These are phyloP conservation scores for Acrocephalus kingi DNA, from an alignment of 2,113 vertebrate species.

Conservation along the genomic window DNA sequence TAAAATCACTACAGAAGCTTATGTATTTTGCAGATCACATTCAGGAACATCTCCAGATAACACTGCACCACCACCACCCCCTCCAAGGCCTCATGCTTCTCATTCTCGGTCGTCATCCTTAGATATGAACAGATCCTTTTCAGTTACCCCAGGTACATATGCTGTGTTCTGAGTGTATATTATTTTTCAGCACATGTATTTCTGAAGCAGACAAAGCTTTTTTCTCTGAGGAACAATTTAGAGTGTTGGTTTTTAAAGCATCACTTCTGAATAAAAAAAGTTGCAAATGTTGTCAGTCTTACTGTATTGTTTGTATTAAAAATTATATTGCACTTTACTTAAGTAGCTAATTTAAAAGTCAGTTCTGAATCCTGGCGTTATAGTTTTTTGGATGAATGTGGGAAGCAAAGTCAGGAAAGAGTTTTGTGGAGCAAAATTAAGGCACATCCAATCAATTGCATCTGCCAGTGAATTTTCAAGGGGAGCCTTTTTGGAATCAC, in stretches of 20 bases:
- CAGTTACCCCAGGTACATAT: constrained; percentile 80
- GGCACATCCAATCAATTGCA: not conserved
- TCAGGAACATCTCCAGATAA: constrained; percentile 94
- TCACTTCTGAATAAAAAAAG: not conserved
- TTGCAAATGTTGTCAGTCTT: not conserved
- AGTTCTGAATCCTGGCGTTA: not conserved
- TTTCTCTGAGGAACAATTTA: not conserved
- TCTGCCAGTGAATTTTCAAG: not conserved
- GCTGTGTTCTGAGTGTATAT: not conserved
- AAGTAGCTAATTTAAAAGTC: not conserved
- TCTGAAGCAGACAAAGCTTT: not conserved
- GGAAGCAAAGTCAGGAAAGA: not conserved
- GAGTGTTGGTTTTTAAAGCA: not conserved
- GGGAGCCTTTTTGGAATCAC: not conserved
- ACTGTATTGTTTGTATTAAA: not conserved
- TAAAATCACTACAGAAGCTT: not conserved
- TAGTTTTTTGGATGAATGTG: not conserved
- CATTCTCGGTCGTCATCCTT: constrained; percentile 98
- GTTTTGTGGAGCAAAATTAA: no score
- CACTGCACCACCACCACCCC: constrained; percentile 90
- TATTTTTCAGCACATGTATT: not conserved
- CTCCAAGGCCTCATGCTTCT: constrained; percentile 90
- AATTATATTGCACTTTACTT: not conserved
- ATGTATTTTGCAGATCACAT: constrained; percentile 85
- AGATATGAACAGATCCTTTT: constrained; percentile 95